phyloP scores from a whole-genome alignment of 2,888 invertebrate species.

The Brenthis hecate region DNA sequence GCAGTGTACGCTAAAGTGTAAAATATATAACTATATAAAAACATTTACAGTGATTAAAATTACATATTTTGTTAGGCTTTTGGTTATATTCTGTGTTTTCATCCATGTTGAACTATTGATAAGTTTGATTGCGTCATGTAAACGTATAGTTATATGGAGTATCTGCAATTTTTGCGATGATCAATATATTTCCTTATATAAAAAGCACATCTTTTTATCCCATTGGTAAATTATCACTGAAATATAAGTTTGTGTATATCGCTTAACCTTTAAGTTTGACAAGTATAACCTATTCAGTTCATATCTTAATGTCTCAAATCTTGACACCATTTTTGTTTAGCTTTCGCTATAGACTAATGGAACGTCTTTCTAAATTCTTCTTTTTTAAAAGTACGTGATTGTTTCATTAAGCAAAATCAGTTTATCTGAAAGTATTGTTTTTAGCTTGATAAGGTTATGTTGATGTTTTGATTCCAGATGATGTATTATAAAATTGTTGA shows the following conservation, averaged over 20 bases:
- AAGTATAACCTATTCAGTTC: slow-evolving; percentile 70
- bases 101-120: slow-evolving; percentile 66
- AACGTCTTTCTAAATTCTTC: slow-evolving; percentile 6
- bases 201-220: slow-evolving; percentile 28
- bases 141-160: slow-evolving; percentile 63
- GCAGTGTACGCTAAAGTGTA: slow-evolving; percentile 21
- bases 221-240: slow-evolving; percentile 3
- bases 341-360: slow-evolving; percentile 52
- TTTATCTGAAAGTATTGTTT: slow-evolving; percentile 16
- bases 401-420: neutral
- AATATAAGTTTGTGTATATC: slow-evolving; percentile 45
- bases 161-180: slow-evolving; percentile 48
- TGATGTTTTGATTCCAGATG: slow-evolving; percentile 76
- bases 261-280: slow-evolving; percentile 72
- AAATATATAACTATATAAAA: slow-evolving; percentile 30
- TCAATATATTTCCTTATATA: slow-evolving; percentile 38
- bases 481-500: slow-evolving; percentile 37
- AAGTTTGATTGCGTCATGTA: slow-evolving; percentile 80
- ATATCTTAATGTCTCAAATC: slow-evolving; percentile 46
- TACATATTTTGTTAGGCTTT: slow-evolving; percentile 50
- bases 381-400: neutral
- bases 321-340: slow-evolving; percentile 76
- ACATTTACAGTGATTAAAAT: slow-evolving; percentile 51
- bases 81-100: slow-evolving; percentile 74
- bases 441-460: slow-evolving; percentile 72